These are phyloP conservation scores for Agelastica alni DNA, from an alignment of 2,888 invertebrate species.

Conservation along the genomic window DNA sequence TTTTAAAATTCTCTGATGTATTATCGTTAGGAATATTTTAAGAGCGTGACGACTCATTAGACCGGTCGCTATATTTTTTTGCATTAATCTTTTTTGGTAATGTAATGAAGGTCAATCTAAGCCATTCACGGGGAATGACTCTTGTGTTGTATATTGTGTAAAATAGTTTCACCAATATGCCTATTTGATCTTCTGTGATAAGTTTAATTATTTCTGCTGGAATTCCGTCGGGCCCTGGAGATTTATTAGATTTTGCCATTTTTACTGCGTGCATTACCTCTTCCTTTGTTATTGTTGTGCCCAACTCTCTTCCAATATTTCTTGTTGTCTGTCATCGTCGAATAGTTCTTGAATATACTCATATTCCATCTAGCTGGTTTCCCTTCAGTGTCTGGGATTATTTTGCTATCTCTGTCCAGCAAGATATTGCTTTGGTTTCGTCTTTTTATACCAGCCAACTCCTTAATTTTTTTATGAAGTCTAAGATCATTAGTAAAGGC, in stretches of 20 bases:
- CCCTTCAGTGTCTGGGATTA: neutral
- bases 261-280: neutral
- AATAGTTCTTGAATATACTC: neutral
- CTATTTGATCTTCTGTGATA: neutral
- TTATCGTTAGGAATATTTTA: neutral
- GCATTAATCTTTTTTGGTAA: neutral
- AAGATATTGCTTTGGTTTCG: too few relatives aligned
- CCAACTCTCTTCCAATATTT: too few relatives aligned
- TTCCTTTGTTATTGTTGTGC: neutral
- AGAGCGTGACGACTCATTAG: neutral
- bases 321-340: neutral
- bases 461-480: too few relatives aligned
- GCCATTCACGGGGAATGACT: too few relatives aligned
- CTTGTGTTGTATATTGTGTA: too few relatives aligned
- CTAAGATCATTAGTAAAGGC: too few relatives aligned
- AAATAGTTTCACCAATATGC: neutral
- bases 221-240: neutral
- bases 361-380: neutral
- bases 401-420: too few relatives aligned
- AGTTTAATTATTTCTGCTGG: neutral
- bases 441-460: too few relatives aligned
- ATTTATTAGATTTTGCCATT: neutral
- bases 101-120: too few relatives aligned
- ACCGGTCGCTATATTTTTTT: neutral
- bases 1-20: too few relatives aligned